These are phyloP conservation scores for Plagodis pulveraria DNA, from an alignment of 2,888 invertebrate genomes.

Conservation along the genomic window DNA sequence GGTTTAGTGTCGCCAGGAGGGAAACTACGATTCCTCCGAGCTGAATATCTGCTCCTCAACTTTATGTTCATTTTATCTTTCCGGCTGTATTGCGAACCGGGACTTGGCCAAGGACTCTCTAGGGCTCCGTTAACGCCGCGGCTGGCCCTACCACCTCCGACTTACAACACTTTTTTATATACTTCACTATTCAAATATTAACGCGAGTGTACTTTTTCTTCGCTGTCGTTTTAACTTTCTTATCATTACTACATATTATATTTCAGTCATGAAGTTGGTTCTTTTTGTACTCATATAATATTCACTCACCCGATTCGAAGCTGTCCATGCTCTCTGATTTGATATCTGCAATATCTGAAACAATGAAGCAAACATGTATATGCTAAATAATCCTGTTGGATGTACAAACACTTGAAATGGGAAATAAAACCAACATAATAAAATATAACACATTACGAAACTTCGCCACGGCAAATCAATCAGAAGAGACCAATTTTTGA, in stretches of 20 bases:
- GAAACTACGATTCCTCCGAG: conserved; percentile 81
- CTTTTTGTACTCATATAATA: conserved; percentile 19
- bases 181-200: conserved; percentile 79
- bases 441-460: too few species aligned
- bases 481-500: too few species aligned
- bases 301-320: conserved; percentile 74
- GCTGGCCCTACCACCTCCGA: conserved; percentile 68
- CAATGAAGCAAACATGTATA: conserved; percentile 29
- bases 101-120: conserved; percentile 78
- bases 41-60: conserved; percentile 81
- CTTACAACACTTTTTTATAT: conserved; percentile 72
- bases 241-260: conserved; percentile 41
- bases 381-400: too few species aligned
- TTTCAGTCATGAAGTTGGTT: conserved; percentile 37
- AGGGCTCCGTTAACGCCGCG: conserved; percentile 80
- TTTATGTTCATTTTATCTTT: conserved; percentile 85
- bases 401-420: too few species aligned
- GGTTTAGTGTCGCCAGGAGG: conserved; percentile 79
- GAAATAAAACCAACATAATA: too few species aligned
- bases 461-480: too few species aligned
- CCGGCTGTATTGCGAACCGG: conserved; percentile 80
- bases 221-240: conserved; percentile 52
- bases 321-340: conserved; percentile 82
- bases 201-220: conserved; percentile 54
- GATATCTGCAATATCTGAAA: conserved; percentile 75